A percentile compares a stretch with the other conserved stretches of the same genome.
Evolutionary conservation across 2,797 vertebrate genomes (phyloP).

Genomic region (Peromyscus aztecus): DNA sequence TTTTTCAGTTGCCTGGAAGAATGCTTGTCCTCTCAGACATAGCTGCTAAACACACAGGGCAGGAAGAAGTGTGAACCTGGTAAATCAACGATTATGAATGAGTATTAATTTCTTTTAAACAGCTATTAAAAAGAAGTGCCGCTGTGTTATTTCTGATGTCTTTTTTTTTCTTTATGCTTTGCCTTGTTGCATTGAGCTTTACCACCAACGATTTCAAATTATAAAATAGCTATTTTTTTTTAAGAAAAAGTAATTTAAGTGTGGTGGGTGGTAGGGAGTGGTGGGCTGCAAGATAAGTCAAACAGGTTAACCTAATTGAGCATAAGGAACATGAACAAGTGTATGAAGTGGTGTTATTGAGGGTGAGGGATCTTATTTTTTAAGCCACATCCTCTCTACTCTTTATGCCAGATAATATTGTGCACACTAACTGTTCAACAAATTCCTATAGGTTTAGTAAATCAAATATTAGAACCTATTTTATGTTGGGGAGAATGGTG

Average conservation of each 20-base stretch:
- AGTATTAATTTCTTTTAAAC: slow-evolving; percentile 32
- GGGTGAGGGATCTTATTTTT: slow-evolving; percentile 11
- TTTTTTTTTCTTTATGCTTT: background rate
- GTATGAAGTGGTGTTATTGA: background rate
- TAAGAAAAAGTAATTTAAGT: slow-evolving; percentile 29
- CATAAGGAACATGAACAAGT: background rate
- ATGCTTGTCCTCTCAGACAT: background rate
- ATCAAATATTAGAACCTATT: background rate
- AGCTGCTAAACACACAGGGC: background rate
- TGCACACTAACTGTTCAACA: background rate
- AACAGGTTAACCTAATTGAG: background rate
- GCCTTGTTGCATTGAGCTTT: background rate
- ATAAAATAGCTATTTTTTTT: slow-evolving; percentile 31
- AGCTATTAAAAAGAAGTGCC: slow-evolving; percentile 10
- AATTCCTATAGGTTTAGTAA: slow-evolving; percentile 35
- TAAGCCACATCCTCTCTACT: background rate
- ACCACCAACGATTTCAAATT: slow-evolving; percentile 35
- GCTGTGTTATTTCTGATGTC: background rate
- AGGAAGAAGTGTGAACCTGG: background rate
- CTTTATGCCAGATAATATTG: slow-evolving; percentile 1
- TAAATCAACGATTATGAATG: background rate
- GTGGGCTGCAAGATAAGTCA: background rate
- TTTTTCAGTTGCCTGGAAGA: background rate
- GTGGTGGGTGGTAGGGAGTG: background rate
- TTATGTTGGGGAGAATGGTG: background rate